Base-by-base conservation (phyloP, 1,140 invertebrate species). In the Diachasma alloeum region DNA sequence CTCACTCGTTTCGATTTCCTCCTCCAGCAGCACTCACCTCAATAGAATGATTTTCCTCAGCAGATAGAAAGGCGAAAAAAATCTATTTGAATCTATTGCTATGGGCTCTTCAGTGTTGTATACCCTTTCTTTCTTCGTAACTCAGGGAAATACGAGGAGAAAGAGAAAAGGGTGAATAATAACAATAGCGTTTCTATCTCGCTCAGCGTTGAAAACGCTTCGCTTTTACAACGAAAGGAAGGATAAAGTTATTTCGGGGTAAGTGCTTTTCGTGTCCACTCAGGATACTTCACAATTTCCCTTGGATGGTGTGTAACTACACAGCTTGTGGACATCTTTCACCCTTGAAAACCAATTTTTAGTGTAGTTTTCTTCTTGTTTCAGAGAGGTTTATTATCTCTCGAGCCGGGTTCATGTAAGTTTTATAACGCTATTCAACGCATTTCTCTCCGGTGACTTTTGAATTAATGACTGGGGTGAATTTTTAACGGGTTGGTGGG, bases 221-320 rank as follows among this genome's bases (percentile, higher is more conserved):
- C n/a, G 63, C 63, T 66, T 37, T 66, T 36, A 66, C 26, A 66
- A 4, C 24, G 22, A 0, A 36, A 36, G 22, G 39, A 72, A 44
- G 46, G 36, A 72, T 48, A 56, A 31, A 37, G 48, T 0, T 36
- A 72, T 72, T 72, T 24, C n/a, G 36, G 22, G 46, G 13, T 26
- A 72, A 72, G 24, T 53, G 46, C 71, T 72, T 72, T 72, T 53
- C 71, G 19, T n/a, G 15, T 72, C 46, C 71, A 72, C 56, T 31
- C 42, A 56, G 44, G 46, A 56, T 44, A n/a, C 46, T 56, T 24
- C 6, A 31, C 31, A 66, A 36, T 66, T 5, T 66, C 26, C 26
- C 11, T 26, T 36, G 26, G 6, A 66, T 31, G 31, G 19, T 31
- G 26, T 31, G 31, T 31, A 31, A 31, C 53, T 9, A 22, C 19